phyloP scores from a whole-genome alignment of 1,140 invertebrate genomes.

The Zaprionus capensis region DNA sequence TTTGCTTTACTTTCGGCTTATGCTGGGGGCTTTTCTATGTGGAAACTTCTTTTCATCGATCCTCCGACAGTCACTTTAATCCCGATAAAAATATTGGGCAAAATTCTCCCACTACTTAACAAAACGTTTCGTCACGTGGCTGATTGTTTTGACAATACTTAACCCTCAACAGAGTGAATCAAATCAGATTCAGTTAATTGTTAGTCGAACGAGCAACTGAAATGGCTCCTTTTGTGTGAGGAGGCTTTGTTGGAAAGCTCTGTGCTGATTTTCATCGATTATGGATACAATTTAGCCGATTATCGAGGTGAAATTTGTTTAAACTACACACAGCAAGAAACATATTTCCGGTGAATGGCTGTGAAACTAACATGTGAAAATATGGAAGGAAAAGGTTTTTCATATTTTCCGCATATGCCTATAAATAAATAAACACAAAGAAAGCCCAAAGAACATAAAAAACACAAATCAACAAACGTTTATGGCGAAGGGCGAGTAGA shows the following conservation, averaged over 20 bases:
- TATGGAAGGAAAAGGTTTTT: constrained; percentile 49
- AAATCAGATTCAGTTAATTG: constrained; percentile 32
- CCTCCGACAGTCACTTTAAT: constrained; percentile 18
- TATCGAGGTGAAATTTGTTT: constrained; percentile 50
- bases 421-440: constrained; percentile 53
- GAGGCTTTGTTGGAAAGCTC: neutral
- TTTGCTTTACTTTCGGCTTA: constrained; percentile 61
- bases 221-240: neutral
- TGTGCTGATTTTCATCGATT: constrained; percentile 49
- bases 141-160: constrained; percentile 16
- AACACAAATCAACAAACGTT: constrained; percentile 24
- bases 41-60: constrained; percentile 26
- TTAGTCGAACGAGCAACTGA: neutral
- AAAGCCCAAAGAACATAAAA: constrained; percentile 15
- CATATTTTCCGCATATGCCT: constrained; percentile 46
- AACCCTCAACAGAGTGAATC: constrained; percentile 1
- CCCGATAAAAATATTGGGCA: constrained; percentile 14
- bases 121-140: constrained; percentile 1
- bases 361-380: constrained; percentile 44
- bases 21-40: constrained; percentile 52
- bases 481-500: neutral
- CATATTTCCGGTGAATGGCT: constrained; percentile 34
- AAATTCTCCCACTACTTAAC: constrained; percentile 9
- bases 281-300: constrained; percentile 52
- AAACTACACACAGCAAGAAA: constrained; percentile 11